Evolutionary conservation across 2,888 invertebrate genomes (phyloP).

Genomic region (Malachius bipustulatus): DNA sequence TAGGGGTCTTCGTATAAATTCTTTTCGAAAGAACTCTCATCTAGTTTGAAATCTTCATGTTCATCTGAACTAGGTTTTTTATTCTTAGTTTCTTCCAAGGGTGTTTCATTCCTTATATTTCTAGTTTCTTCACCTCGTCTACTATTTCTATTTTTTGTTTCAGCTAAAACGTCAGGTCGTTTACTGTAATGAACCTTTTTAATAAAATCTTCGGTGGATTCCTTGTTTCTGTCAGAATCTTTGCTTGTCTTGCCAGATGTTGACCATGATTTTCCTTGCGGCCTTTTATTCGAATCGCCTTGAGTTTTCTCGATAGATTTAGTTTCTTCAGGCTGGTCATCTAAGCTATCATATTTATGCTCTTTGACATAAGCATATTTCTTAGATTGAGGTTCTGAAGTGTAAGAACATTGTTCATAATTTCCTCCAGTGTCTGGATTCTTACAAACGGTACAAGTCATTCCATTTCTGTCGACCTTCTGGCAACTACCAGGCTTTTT

Average conservation of each 20-base stretch:
- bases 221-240: conserved; percentile 7
- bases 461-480: conserved; percentile 50
- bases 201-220: conserved; percentile 19
- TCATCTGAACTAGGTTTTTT: conserved; percentile 6
- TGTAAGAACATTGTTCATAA: conserved; percentile 70
- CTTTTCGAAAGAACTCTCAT: conserved; percentile 8
- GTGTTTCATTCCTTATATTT: conserved; percentile 4
- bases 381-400: conserved; percentile 59
- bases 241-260: too few relatives aligned
- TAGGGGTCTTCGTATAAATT: conserved; percentile 7
- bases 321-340: conserved; percentile 33
- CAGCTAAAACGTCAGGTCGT: conserved; percentile 13
- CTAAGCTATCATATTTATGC: conserved; percentile 48
- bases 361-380: conserved; percentile 55
- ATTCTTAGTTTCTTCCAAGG: conserved; percentile 3
- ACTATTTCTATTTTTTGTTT: too few relatives aligned
- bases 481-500: conserved; percentile 54
- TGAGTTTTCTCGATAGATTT: conserved; percentile 19
- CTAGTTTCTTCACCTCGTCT: conserved; percentile 15
- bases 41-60: conserved; percentile 3
- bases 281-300: conserved; percentile 10
- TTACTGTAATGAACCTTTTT: conserved; percentile 11
- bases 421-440: conserved; percentile 63
- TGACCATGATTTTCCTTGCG: too few relatives aligned
- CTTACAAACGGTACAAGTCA: conserved; percentile 62